These are phyloP conservation scores for Lepidocyrtinus sp. DNA, from an alignment of 2,888 invertebrate genomes.

Conservation along the genomic window DNA sequence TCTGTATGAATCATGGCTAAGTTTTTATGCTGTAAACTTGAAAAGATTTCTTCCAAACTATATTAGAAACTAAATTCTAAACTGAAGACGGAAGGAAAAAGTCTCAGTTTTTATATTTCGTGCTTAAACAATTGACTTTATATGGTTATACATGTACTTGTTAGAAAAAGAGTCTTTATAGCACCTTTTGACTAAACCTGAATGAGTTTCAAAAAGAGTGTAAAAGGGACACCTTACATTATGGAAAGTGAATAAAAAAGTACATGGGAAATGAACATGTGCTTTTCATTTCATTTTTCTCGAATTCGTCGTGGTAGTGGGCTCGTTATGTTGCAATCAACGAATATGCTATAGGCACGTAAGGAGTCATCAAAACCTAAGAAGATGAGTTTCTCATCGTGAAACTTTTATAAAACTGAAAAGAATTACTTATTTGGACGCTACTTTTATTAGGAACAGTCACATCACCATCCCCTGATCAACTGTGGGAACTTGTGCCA, in stretches of 20 bases:
- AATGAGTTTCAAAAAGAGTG: neutral
- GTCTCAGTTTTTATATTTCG: neutral
- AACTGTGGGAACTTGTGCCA: neutral
- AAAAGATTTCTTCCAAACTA: neutral
- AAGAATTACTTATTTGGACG: neutral
- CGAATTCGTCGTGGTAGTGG: neutral
- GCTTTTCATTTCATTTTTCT: conserved; percentile 42
- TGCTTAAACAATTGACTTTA: neutral
- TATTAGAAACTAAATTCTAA: conserved; percentile 2
- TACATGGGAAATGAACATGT: conserved; percentile 56
- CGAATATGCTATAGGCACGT: conserved; percentile 41
- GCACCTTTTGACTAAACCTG: conserved; percentile 4
- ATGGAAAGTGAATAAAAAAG: conserved; percentile 10
- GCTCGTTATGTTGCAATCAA: conserved; percentile 51
- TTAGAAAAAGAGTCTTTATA: neutral
- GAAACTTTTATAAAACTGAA: conserved; percentile 13
- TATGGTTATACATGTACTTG: neutral
- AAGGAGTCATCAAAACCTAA: conserved; percentile 34
- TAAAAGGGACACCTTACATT: conserved; percentile 2
- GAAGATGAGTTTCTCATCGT: conserved; percentile 2
- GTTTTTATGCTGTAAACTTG: neutral
- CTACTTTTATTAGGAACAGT: neutral
- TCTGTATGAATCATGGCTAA: neutral
- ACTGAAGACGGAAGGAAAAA: neutral
- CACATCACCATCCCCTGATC: neutral